Evolutionary conservation across 2,113 vertebrate genomes (phyloP).

Genomic region (Trematomus loennbergii): DNA sequence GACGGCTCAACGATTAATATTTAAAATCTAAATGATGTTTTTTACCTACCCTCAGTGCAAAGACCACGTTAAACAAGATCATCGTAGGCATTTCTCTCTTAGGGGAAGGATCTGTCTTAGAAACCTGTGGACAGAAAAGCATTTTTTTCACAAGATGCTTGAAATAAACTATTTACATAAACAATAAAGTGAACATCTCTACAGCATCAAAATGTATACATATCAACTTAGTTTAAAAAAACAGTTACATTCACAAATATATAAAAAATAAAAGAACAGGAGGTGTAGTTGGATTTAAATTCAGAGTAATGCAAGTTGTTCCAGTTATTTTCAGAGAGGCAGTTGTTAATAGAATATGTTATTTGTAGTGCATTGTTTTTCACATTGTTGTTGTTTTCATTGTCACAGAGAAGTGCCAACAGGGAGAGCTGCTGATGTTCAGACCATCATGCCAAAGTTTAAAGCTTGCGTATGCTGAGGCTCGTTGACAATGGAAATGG

Average conservation of each 20-base stretch:
- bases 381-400: background rate
- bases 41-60: slow-evolving; percentile 93
- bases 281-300: background rate
- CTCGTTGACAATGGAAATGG: background rate
- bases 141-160: background rate
- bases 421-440: too few species aligned
- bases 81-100: slow-evolving; percentile 98
- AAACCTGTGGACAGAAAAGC: slow-evolving; percentile 85
- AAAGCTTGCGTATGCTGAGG: background rate
- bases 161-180: background rate
- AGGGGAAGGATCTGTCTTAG: slow-evolving; percentile 96
- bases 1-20: background rate
- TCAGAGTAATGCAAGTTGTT: background rate
- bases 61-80: slow-evolving; percentile 98
- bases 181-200: background rate
- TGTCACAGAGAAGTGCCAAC: too few species aligned
- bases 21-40: background rate
- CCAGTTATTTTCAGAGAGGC: background rate
- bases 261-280: background rate
- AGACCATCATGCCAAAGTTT: background rate
- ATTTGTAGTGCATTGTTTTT: background rate
- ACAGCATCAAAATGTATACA: background rate
- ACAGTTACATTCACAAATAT: background rate
- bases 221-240: background rate
- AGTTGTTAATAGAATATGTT: background rate